Base-by-base conservation (phyloP, 2,888 invertebrate species). In the Watsonalla binaria region DNA sequence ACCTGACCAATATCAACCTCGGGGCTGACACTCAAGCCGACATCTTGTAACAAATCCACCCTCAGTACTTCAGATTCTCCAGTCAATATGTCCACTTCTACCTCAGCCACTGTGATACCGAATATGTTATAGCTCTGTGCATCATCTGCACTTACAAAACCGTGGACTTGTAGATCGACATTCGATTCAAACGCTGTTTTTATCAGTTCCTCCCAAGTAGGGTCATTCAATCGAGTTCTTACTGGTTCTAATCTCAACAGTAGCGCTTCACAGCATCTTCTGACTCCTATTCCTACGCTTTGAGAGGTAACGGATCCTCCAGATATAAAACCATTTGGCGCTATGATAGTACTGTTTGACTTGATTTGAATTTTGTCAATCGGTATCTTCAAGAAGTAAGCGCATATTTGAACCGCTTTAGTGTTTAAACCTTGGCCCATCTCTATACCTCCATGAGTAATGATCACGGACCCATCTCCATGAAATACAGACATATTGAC, bases 371-470 rank as follows among this genome's bases (percentile, higher is more conserved):
- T 83, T 73, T 91, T 84, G 0, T 92, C 89, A 46, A 95, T 56
- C 0, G 94, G 92, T 55, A 96, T 92, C 6, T 93, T 93, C 9
- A 96, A 78, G 0, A 91, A 89, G 64, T 94, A 92, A 0, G 95
- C 95, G 51, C 92, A 93, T 0, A 95, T 93, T 87, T 96, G 95
- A 2, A 93, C 92, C 0, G 92, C 93, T 91, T 95, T 95, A 0
- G 95, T 95, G 60, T 96, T 94, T 51, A 95, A 90, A 6, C 96
- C 96, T 87, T 96, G 96, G 0, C 96, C 96, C 76, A 93, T 92
- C 85, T 94, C 94, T 53, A 93, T 82, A 5, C 94, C 94, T 9
- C 93, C 93, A 62, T 95, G 94, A 1, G 92, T 83, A 13, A 96
- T 85, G 0, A 92, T 87, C 0, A 96, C 93, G 0, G 92, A 91